Evolutionary conservation across 2,797 vertebrate genomes (phyloP).

Genomic region (Meriones psammophilus): DNA sequence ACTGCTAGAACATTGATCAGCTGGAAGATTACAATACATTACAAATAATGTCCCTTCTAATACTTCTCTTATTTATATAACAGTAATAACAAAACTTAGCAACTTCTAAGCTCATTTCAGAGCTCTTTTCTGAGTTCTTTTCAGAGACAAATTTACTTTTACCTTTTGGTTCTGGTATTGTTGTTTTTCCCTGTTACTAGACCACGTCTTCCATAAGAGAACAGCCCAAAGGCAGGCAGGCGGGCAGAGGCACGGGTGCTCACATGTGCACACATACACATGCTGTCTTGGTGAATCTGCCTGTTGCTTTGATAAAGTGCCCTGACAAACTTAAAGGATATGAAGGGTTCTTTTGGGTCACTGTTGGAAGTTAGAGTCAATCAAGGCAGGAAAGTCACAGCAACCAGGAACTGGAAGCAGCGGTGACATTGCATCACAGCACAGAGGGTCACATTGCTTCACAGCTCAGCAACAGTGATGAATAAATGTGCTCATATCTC

Average conservation of each 20-base stretch:
- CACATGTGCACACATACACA: not conserved
- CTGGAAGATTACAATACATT: not conserved
- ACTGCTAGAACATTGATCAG: not conserved
- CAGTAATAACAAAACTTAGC: slow-evolving; percentile 12
- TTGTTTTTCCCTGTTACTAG: not conserved
- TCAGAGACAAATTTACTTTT: slow-evolving; percentile 19
- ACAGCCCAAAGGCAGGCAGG: not conserved
- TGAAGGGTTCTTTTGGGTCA: not conserved
- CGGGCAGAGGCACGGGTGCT: not conserved
- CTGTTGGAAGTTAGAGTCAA: not conserved
- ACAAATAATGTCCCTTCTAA: not conserved
- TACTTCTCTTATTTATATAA: not conserved
- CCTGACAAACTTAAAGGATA: not conserved
- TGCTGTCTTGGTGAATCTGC: not conserved
- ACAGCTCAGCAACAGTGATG: not conserved
- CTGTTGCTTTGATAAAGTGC: not conserved
- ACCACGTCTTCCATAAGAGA: not conserved
- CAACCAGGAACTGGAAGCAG: not conserved
- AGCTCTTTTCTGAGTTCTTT: not conserved
- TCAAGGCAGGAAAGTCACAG: not conserved
- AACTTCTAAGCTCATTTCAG: not conserved
- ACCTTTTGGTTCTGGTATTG: not conserved
- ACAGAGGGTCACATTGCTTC: not conserved
- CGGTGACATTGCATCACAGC: no score
- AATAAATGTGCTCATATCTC: not conserved